Conservation (phyloP, 2,113 vertebrate genomes). For the Rhabdomys dilectus region DNA sequence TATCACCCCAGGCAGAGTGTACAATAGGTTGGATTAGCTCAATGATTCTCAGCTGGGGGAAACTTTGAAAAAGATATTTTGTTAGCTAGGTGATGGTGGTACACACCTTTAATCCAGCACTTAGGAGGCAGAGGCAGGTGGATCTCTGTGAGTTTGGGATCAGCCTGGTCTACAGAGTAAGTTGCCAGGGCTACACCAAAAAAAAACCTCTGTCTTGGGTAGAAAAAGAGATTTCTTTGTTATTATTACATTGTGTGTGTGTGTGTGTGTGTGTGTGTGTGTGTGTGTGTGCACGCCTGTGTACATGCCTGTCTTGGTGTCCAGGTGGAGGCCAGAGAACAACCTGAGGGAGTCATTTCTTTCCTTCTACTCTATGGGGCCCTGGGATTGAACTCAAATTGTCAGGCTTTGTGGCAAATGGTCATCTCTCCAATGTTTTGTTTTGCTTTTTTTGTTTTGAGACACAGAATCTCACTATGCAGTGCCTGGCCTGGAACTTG, state of each 20-base stretch:
- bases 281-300: not conserved
- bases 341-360: not conserved
- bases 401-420: not conserved
- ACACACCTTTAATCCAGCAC: not conserved
- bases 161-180: not conserved
- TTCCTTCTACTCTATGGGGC: not conserved
- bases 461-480: not conserved
- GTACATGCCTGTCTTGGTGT: not conserved
- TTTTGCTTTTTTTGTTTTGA: not conserved
- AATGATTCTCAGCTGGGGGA: not conserved
- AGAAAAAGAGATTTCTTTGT: not conserved
- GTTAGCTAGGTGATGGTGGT: not conserved
- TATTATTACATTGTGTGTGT: not conserved
- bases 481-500: not conserved
- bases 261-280: not conserved
- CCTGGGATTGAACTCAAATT: not conserved
- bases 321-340: not conserved
- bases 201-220: not conserved
- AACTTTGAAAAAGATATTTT: not conserved
- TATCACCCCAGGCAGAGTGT: not conserved
- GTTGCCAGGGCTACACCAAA: not conserved
- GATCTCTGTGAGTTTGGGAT: not conserved
- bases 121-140: not conserved
- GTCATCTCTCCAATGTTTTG: not conserved
- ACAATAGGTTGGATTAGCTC: not conserved